Conservation (phyloP, 2,113 vertebrate species). For the Rhinolophus sinicus region DNA sequence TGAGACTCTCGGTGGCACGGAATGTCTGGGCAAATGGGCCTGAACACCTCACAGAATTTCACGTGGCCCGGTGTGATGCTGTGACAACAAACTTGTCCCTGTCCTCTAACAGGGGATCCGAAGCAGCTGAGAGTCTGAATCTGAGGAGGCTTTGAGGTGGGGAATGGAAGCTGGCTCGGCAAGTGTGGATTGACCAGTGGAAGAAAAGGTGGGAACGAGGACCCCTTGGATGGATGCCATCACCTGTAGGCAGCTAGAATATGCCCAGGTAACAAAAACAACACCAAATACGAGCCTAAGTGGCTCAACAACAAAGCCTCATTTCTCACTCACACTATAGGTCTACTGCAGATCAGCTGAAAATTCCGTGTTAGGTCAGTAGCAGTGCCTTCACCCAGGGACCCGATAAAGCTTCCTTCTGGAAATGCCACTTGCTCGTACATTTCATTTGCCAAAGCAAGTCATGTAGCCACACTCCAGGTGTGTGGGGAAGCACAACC, state of each 20-base stretch:
- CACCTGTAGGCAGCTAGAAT: background rate
- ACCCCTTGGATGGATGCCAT: background rate
- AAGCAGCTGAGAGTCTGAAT: background rate
- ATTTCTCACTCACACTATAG: background rate
- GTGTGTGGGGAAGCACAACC: background rate
- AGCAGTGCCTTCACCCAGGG: background rate
- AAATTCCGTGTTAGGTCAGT: background rate
- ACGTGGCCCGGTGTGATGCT: background rate
- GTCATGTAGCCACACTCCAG: background rate
- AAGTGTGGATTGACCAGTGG: background rate
- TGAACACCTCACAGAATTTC: background rate
- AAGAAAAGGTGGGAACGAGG: background rate
- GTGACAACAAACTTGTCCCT: background rate
- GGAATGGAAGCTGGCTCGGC: background rate
- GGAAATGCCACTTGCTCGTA: background rate
- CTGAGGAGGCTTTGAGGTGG: background rate
- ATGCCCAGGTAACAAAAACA: background rate
- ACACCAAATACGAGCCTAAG: background rate
- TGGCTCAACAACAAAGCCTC: background rate
- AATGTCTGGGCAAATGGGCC: background rate
- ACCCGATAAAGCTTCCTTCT: background rate
- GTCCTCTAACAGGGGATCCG: background rate
- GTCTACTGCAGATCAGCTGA: background rate
- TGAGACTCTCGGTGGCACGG: background rate
- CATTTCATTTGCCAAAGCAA: background rate